Evolutionary conservation across 2,113 vertebrate genomes (phyloP), one percentile per base, ranked within the genome.

Genomic region (Halcyon senegalensis): DNA sequence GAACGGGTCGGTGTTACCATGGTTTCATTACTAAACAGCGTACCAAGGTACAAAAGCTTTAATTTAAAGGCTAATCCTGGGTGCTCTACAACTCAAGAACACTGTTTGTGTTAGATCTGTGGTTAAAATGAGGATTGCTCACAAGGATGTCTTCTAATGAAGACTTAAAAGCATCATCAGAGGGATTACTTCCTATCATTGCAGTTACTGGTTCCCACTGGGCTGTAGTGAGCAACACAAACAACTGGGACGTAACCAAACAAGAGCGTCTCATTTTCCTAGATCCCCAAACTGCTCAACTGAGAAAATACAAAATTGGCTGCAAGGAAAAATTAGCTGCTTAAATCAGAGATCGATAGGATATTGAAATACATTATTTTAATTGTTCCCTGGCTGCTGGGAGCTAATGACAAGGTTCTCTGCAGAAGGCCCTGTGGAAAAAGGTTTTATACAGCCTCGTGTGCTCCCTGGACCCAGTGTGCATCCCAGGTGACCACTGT

Each of bases 91-190:
- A 48, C 50, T 76, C 7, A 84, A 74, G 93, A 88, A 48, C 46
- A 55, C 6, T 15, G 31, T 87, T 87, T 87, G 46, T 88, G 25
- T 77, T 67, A 70, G 59, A 79, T 43, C 13, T 46, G 16, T 55
- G 66, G 68, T 86, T 92, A 93, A 94, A 89, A 88, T 28, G 21
- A 70, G n/a, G 46, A 86, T 70, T 43, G 17, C 11, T 88, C 76
- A n/a, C 31, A 88, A 74, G n/a, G 27, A 77, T 0, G 0, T 27
- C 31, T 88, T 77, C 46, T 74, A 74, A 90, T 39, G 43, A 55
- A 86, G 44, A 37, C 17, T 85, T 76, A 60, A 74, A 91, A 91
- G 13, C 14, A 62, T 78, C 67, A 84, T 82, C 84, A 73, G 20
- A 83, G 33, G 62, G 55, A 67, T 88, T 76, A 69, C 17, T 77